Evolutionary conservation across 1,140 invertebrate species (phyloP), one percentile per base, ranked within the genome.

Genomic region (Dryas iulia): DNA sequence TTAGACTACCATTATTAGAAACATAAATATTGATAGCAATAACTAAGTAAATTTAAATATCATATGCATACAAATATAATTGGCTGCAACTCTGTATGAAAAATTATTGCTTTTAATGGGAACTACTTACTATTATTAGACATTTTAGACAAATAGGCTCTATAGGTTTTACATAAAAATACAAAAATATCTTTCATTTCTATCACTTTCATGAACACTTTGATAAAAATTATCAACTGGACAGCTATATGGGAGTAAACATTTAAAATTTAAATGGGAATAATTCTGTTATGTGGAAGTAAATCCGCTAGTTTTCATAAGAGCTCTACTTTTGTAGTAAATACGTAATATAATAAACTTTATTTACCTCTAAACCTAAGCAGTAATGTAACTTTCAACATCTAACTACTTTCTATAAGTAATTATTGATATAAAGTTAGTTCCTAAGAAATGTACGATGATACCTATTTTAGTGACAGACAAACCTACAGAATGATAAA

Each of bases 171-270:
- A 81, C 77, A 83, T 83, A 84, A 83, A 83, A 76, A 84, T 90
- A 90, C 77, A 90, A 90, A 90, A 90, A 90, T 90, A 90, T 85
- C 74, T 84, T 73, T 81, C 69, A 73, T 73, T 77, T 90, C 85
- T 90, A 89, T 87, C 84, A 90, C 84, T 81, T 86, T 84, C 59
- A 84, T 90, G 88, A 90, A 90, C 88, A 90, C 88, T 82, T 88
- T 66, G 72, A 83, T 81, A 82, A 81, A 70, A 70, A 70, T 82
- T 72, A 77, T 74, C 59, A 66, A 66, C 25, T 71, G 72, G 72
- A 71, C 72, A 71, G 53, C 69, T 70, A 70, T 70, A 63, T 54
- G 59, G 67, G 60, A 62, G 28, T 35, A 56, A 79, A 79, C 74
- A 77, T 72, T 69, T 60, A 70, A 71, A 74, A 77, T 72, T 31